These are phyloP conservation scores for Semnornis frantzii DNA, from an alignment of 2,113 vertebrate species.

Conservation along the genomic window DNA sequence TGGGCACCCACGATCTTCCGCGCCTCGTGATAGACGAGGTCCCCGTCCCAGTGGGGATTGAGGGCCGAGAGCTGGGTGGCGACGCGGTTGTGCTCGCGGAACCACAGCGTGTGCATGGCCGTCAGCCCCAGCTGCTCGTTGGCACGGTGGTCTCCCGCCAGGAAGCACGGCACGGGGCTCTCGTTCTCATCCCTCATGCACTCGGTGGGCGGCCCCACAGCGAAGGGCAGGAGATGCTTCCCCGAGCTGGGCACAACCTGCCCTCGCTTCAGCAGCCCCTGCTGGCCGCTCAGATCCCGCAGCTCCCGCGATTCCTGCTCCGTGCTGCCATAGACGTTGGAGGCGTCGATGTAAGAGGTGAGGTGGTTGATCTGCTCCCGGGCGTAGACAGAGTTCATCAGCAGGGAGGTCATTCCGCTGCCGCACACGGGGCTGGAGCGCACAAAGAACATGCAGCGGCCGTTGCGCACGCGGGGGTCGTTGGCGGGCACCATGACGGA, in stretches of 20 bases:
- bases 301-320: conserved; percentile 69
- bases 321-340: conserved; percentile 74
- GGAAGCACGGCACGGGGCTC: conserved; percentile 73
- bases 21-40: conserved; percentile 73
- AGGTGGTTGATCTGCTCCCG: conserved; percentile 78
- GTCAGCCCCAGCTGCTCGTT: conserved; percentile 77
- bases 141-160: conserved; percentile 75
- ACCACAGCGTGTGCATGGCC: conserved; percentile 77
- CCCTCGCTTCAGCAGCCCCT: conserved; percentile 65
- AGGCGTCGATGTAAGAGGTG: conserved; percentile 75
- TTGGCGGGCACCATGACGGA: conserved; percentile 68
- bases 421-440: conserved; percentile 74
- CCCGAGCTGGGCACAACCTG: conserved; percentile 47
- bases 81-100: conserved; percentile 76
- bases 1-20: conserved; percentile 76
- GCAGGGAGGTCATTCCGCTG: conserved; percentile 77
- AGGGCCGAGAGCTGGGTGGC: conserved; percentile 41
- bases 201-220: conserved; percentile 72
- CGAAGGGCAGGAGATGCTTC: conserved; percentile 73
- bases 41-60: conserved; percentile 77
- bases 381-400: conserved; percentile 75
- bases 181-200: conserved; percentile 76
- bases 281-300: conserved; percentile 54
- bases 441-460: conserved; percentile 78
- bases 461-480: conserved; percentile 66